Evolutionary conservation across 2,888 invertebrate species (phyloP), one percentile per base, ranked within the genome.

Genomic region (Xestobium rufovillosum): DNA sequence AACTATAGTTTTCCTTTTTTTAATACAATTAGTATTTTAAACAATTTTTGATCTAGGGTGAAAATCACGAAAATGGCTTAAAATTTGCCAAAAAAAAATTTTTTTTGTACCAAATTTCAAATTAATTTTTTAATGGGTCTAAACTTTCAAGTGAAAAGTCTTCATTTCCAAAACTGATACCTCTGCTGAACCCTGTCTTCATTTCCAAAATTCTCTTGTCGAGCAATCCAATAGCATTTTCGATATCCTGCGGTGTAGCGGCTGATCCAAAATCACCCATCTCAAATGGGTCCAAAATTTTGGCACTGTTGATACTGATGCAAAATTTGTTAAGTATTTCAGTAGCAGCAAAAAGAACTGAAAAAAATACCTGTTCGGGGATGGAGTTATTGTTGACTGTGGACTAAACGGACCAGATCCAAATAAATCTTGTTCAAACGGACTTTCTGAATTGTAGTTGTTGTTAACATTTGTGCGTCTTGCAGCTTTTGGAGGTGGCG

Each of bases 61-160:
- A 19, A 8, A n/a, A 19, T 19, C 23, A 19, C 23, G 23, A 19
- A 19, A 8, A 19, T 19, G n/a, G 23, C 23, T n/a, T 6, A 19
- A 6, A 19, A 19, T 19, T n/a, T n/a, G n/a, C n/a, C n/a, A n/a
- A n/a, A 19, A 19, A 8, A 19, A 19, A 6, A 19, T 8, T 19
- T 8, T 8, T 10, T 31, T 31, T 31, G 9, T 9, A 14, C 12
- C 6, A 14, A 8, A 9, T 8, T 14, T n/a, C 42, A 39, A 58
- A 35, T 71, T 65, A 76, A 65, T 76, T 76, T 62, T 88, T 88
- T 55, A 94, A 70, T 42, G 94, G 94, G 73, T 94, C 94, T 65
- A 94, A 75, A 67, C 89, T 90, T 63, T 91, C 92, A 67, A 94
- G 70, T 51, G 88, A 87, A 70, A 95, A 95, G 70, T 94, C 92